These are phyloP conservation scores for Falcaria lacertinaria DNA, from an alignment of 2,888 invertebrate species.

Conservation along the genomic window DNA sequence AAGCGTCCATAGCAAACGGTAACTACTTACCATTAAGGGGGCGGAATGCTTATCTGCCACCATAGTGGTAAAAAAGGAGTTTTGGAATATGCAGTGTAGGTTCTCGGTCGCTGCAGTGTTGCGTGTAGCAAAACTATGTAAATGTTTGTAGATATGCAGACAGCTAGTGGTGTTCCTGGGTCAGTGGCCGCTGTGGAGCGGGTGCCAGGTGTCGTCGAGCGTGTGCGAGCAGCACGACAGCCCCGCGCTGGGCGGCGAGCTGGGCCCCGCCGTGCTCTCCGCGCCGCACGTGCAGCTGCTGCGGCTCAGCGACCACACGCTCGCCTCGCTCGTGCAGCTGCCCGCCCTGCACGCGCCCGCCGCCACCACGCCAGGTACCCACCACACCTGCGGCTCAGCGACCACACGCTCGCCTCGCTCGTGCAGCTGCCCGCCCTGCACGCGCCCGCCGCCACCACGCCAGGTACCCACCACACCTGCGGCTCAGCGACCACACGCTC, in stretches of 20 bases:
- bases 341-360: constrained; percentile 88
- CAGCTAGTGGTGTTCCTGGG: constrained; percentile 95
- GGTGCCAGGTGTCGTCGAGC: constrained; percentile 91
- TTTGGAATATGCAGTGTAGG: too few relatives aligned
- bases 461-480: constrained; percentile 20
- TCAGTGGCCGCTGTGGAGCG: constrained; percentile 96
- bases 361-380: constrained; percentile 43
- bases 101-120: too few relatives aligned
- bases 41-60: too few relatives aligned
- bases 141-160: constrained; percentile 82
- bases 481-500: background rate
- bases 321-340: constrained; percentile 93
- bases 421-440: background rate
- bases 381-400: background rate
- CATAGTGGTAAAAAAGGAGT: too few relatives aligned
- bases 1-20: too few relatives aligned
- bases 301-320: constrained; percentile 89
- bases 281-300: constrained; percentile 93
- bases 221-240: constrained; percentile 95
- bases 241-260: constrained; percentile 84
- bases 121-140: background rate
- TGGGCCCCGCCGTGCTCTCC: constrained; percentile 88
- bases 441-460: constrained; percentile 22
- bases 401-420: background rate
- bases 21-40: too few relatives aligned